Base-by-base conservation (phyloP, 2,888 invertebrate genomes). In the Pseudeuparius sepicola region DNA sequence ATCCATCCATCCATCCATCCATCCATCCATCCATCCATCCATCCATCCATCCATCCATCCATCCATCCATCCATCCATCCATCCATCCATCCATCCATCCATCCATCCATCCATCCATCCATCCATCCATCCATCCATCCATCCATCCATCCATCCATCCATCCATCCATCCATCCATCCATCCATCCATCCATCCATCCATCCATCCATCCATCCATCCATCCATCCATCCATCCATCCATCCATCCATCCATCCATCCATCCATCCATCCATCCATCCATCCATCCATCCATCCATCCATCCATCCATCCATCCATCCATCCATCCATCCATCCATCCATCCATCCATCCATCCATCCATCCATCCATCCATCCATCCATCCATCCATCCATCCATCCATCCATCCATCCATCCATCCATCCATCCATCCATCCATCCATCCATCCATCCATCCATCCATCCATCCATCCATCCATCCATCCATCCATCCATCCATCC, bases 1-100 rank as follows among this genome's bases (percentile, higher is more conserved):
- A 20, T 20, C n/a, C 20, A 20, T 20, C n/a, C 20, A 20, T 20
- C n/a, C 20, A 20, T 20, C n/a, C 20, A 20, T 20, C n/a, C 20
- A 20, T 20, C n/a, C 20, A 20, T 20, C n/a, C 20, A 20, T 20
- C n/a, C 20, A 20, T 20, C n/a, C 20, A 20, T 20, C n/a, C 20
- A 20, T 20, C n/a, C 20, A 20, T 20, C n/a, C 20, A 20, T 20
- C n/a, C 20, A 20, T 20, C n/a, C 20, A 20, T 20, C n/a, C 20
- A 20, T 20, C n/a, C 20, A 20, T 20, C n/a, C 20, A 20, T 20
- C n/a, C 20, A 20, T 20, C n/a, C 20, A 20, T 20, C n/a, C 20
- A 20, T 20, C n/a, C 20, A 20, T 20, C n/a, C 20, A 20, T 20
- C n/a, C 20, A 20, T 20, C n/a, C 20, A 20, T 20, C n/a, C 20